phyloP scores from a whole-genome alignment of 2,113 vertebrate species.

The Ursus arctos region DNA sequence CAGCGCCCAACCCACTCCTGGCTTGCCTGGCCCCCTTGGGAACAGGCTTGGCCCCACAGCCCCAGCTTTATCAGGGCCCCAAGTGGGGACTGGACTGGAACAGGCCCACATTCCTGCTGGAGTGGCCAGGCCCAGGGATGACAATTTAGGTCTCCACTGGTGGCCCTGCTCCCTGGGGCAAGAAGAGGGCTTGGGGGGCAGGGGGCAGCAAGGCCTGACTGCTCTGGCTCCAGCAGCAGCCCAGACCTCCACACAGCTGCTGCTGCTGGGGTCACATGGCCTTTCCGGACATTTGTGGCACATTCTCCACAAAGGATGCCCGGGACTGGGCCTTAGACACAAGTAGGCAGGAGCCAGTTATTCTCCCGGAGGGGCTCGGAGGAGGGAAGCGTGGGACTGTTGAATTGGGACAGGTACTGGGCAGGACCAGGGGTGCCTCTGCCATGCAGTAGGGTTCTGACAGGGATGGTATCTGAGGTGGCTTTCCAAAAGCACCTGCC shows the following conservation, averaged over 20 bases:
- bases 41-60: background rate
- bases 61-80: no score
- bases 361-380: background rate
- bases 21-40: background rate
- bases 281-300: background rate
- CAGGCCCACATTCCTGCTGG: no score
- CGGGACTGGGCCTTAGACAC: fast-evolving
- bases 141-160: background rate
- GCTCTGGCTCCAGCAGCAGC: background rate
- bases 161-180: background rate
- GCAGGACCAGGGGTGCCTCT: background rate
- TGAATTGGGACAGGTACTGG: background rate
- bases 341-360: background rate
- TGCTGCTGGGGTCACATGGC: fast-evolving
- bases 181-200: no score
- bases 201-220: background rate
- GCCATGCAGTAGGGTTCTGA: fast-evolving
- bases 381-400: background rate
- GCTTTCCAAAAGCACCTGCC: background rate
- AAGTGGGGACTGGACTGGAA: no score
- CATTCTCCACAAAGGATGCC: background rate
- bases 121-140: background rate
- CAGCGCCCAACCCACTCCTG: no score
- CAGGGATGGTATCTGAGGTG: background rate
- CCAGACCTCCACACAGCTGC: background rate